A percentile compares a stretch with the other conserved stretches of the same genome.
Evolutionary conservation across 2,113 vertebrate genomes (phyloP).

Genomic region (Accipiter virgatus): DNA sequence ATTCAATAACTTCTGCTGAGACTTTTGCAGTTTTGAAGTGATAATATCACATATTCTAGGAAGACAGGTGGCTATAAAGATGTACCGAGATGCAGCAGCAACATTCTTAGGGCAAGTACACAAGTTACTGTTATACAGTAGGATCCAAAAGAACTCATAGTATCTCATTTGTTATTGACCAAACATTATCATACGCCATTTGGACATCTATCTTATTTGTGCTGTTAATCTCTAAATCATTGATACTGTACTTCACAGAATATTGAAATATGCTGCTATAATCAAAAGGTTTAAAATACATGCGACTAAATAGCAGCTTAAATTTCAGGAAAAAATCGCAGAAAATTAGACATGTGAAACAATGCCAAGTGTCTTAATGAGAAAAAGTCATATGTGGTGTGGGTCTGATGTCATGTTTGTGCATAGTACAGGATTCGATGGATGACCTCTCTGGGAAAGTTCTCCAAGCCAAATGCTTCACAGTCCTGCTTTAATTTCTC

Average conservation of each 20-base stretch:
- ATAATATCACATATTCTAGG: background rate
- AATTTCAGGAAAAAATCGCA: background rate
- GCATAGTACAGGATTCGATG: constrained; percentile 8
- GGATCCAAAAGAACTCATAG: background rate
- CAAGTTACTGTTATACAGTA: background rate
- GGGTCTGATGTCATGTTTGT: background rate
- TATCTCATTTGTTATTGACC: background rate
- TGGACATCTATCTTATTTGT: background rate
- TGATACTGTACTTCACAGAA: background rate
- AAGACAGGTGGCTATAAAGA: background rate
- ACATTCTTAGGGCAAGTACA: background rate
- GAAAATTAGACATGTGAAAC: background rate
- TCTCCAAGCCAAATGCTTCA: background rate
- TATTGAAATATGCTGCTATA: background rate
- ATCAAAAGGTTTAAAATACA: background rate
- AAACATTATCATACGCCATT: background rate
- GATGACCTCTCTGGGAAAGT: constrained; percentile 5
- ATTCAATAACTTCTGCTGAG: background rate
- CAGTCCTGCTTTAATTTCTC: constrained; percentile 32
- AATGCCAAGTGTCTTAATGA: constrained; percentile 17
- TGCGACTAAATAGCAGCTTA: background rate
- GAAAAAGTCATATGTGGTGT: background rate
- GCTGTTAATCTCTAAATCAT: background rate
- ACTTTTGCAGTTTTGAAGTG: background rate
- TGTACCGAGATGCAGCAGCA: background rate